phyloP scores from a whole-genome alignment of 1,140 invertebrate species.

The Goniozus legneri region DNA sequence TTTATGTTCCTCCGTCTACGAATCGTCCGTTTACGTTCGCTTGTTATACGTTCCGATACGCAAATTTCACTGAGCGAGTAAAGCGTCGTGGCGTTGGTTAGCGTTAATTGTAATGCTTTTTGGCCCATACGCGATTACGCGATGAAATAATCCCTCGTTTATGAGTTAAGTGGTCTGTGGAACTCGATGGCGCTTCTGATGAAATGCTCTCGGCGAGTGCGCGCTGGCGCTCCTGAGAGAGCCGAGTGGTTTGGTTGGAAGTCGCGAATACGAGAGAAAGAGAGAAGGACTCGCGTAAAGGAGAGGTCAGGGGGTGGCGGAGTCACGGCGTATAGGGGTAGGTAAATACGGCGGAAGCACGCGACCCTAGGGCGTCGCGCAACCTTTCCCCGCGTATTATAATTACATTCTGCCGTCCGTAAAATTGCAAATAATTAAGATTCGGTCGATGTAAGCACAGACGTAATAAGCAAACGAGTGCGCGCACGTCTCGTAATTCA shows the following conservation, averaged over 20 bases:
- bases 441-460: slow-evolving; percentile 41
- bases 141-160: slow-evolving; percentile 54
- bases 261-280: slow-evolving; percentile 5
- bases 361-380: slow-evolving; percentile 39
- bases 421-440: slow-evolving; percentile 53
- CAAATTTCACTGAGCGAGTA: no score
- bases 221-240: slow-evolving; percentile 28
- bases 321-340: slow-evolving; percentile 19
- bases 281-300: slow-evolving; percentile 1
- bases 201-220: slow-evolving; percentile 47
- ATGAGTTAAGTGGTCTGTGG: slow-evolving; percentile 54
- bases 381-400: slow-evolving; percentile 48
- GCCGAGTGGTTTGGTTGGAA: slow-evolving; percentile 16
- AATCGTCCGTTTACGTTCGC: no score
- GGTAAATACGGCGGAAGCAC: slow-evolving; percentile 34
- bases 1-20: no score
- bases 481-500: no score
- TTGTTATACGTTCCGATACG: no score
- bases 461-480: slow-evolving; percentile 27
- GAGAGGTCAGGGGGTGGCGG: slow-evolving; percentile 6
- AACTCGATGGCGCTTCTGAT: slow-evolving; percentile 50
- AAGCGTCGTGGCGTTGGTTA: slow-evolving; percentile 35
- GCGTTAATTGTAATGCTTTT: slow-evolving; percentile 54
- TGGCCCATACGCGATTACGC: slow-evolving; percentile 50
- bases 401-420: slow-evolving; percentile 46